Percentiles rank a stretch among this genome's conserved stretches.
Conservation (phyloP, 2,113 vertebrate genomes). For the Malurus melanocephalus region DNA sequence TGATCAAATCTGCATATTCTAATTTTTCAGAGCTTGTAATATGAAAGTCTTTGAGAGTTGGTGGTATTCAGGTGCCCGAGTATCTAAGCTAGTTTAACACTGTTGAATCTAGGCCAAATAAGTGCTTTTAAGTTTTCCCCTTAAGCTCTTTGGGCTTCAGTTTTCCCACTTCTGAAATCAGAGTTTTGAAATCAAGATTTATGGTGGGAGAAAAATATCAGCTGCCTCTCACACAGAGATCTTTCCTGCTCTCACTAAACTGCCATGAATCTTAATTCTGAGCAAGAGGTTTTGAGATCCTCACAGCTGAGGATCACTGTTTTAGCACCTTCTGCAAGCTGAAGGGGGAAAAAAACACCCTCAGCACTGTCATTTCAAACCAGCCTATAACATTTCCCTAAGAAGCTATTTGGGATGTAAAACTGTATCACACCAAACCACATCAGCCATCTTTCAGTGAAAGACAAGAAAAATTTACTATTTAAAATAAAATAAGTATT, state of each 20-base stretch:
- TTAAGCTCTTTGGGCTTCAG: slow-evolving; percentile 60
- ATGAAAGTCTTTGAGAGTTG: slow-evolving; percentile 42
- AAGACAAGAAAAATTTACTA: not conserved
- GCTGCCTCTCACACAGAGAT: slow-evolving; percentile 56
- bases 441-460: slow-evolving; percentile 1
- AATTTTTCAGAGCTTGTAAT: slow-evolving; percentile 46
- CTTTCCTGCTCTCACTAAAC: slow-evolving; percentile 45
- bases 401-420: slow-evolving; percentile 19
- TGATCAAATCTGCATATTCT: slow-evolving; percentile 59
- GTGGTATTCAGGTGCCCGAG: slow-evolving; percentile 45
- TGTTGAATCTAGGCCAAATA: slow-evolving; percentile 64
- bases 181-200: slow-evolving; percentile 65
- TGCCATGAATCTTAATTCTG: slow-evolving; percentile 61
- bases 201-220: slow-evolving; percentile 63
- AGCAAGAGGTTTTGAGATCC: slow-evolving; percentile 58
- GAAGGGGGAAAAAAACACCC: not conserved
- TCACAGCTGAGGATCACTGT: slow-evolving; percentile 61
- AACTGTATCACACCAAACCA: slow-evolving; percentile 3
- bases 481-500: not conserved
- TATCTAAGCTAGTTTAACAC: slow-evolving; percentile 43
- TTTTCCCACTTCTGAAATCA: slow-evolving; percentile 61
- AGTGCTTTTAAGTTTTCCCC: slow-evolving; percentile 64
- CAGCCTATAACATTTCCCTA: slow-evolving; percentile 30
- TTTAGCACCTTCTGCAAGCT: slow-evolving; percentile 63
- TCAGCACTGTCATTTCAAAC: slow-evolving; percentile 36